These are phyloP conservation scores for Dioctria linearis DNA, from an alignment of 2,888 invertebrate genomes.

Conservation along the genomic window DNA sequence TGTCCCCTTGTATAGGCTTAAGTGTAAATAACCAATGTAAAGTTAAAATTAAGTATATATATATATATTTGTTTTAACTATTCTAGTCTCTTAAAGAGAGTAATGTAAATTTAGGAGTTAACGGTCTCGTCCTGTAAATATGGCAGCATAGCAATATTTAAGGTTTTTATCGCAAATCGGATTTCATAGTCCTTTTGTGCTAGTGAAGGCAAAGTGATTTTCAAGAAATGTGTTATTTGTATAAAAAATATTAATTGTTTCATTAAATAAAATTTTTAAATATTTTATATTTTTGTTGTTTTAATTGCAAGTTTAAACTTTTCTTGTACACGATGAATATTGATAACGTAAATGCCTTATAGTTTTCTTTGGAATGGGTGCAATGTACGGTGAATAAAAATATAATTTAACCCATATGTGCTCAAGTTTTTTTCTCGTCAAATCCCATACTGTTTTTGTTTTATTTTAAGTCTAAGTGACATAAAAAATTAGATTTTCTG, in stretches of 20 bases:
- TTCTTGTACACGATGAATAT: too few relatives aligned
- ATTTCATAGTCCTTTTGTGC: constrained; percentile 17
- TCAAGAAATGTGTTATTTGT: constrained; percentile 46
- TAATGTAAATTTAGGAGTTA: constrained; percentile 10
- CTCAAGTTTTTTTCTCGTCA: background rate
- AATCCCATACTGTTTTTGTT: background rate
- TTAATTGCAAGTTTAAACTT: background rate
- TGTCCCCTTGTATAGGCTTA: background rate
- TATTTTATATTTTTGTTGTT: background rate
- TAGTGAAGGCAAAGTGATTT: constrained; percentile 24
- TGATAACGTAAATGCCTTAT: too few relatives aligned
- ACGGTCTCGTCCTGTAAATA: constrained; percentile 10
- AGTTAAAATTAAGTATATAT: constrained; percentile 3
- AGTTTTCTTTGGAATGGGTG: too few relatives aligned
- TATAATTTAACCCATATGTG: background rate
- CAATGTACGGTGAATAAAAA: too few relatives aligned
- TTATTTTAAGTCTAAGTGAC: background rate
- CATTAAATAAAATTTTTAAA: constrained; percentile 40
- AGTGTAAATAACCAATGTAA: constrained; percentile 12
- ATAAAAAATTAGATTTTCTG: background rate
- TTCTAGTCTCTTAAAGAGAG: constrained; percentile 47
- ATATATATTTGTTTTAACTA: constrained; percentile 19
- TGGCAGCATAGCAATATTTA: constrained; percentile 17
- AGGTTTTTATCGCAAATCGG: constrained; percentile 31
- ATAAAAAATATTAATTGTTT: constrained; percentile 31